Evolutionary conservation across 2,888 invertebrate species (phyloP).

Genomic region (Prenolepis imparis): DNA sequence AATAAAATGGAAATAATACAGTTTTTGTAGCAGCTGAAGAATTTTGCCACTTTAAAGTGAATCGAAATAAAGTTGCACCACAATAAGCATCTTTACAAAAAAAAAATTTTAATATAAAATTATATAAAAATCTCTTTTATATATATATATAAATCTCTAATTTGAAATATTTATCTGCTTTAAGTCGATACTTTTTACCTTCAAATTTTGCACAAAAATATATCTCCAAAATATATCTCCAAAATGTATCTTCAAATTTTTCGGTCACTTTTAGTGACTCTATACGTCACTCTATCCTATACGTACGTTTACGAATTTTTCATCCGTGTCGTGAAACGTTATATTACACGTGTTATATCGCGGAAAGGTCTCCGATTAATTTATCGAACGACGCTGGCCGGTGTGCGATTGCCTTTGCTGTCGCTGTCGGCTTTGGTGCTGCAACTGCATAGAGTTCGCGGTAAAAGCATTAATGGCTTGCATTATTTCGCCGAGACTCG

Average conservation of each 20-base stretch:
- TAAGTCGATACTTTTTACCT: neutral
- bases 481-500: slow-evolving; percentile 32
- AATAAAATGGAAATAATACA: neutral
- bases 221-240: too few relatives aligned
- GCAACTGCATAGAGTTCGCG: neutral
- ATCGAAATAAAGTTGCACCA: neutral
- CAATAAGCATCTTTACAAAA: neutral
- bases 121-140: neutral
- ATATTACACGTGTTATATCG: neutral
- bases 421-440: slow-evolving; percentile 20
- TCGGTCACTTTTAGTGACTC: neutral
- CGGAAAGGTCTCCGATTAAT: slow-evolving; percentile 12
- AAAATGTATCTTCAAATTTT: neutral
- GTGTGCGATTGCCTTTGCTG: slow-evolving; percentile 21
- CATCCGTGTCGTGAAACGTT: neutral
- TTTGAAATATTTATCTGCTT: neutral
- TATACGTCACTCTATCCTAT: neutral
- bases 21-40: neutral
- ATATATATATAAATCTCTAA: neutral
- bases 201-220: neutral
- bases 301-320: too few relatives aligned
- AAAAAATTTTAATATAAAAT: neutral
- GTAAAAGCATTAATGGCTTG: slow-evolving; percentile 24
- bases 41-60: neutral
- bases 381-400: slow-evolving; percentile 2